Base-by-base conservation (phyloP, 37 sponge, comb jelly and placozoan species). In the Hormiphora californensis region DNA sequence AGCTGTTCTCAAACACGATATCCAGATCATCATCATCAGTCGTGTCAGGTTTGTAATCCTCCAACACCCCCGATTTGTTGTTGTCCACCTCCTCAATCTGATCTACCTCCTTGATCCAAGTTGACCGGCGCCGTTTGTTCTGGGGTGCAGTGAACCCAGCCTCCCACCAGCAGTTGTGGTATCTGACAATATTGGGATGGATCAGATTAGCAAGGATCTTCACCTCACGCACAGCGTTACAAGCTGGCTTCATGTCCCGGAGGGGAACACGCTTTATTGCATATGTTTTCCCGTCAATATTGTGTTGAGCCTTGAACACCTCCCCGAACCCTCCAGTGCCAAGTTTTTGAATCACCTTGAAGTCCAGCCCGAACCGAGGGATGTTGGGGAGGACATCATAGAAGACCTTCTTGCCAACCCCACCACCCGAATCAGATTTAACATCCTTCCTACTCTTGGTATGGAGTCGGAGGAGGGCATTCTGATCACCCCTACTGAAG, bases 261-360 rank as follows among this genome's bases (percentile, higher is more conserved):
- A 73, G 40, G 25, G 28, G 40, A 5, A 73, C 81, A 43, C 35
- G 35, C 44, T 73, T 73, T 27, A 73, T 73, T 4, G 81, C 81
- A 41, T 73, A 73, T 1, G 43, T 73, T 7, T 73, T 73, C 19
- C 81, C 81, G 22, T 73, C 81, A 22, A 73, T 46, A 73, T 73
- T 73, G 46, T 73, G 81, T 21, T 73, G 81, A 40, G 81, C 81
- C 35, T 73, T 73, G 25, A 27, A 73, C 12, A 73, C 81, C 35
- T 73, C 46, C 35, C 81, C 81, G 43, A 73, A 73, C 3, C 81
- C 81, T 36, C 81, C 81, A 23, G 40, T 73, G 1, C 81, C 81
- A 1, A 73, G 35, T n/a, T 23, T 73, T 46, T 73, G 36, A 15
- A 73, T 73, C 9, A 73, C 46, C 43, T 73, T 73, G 46, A 73